Evolutionary conservation across 1,140 invertebrate genomes (phyloP).

Genomic region (Dendrolimus kikuchii): DNA sequence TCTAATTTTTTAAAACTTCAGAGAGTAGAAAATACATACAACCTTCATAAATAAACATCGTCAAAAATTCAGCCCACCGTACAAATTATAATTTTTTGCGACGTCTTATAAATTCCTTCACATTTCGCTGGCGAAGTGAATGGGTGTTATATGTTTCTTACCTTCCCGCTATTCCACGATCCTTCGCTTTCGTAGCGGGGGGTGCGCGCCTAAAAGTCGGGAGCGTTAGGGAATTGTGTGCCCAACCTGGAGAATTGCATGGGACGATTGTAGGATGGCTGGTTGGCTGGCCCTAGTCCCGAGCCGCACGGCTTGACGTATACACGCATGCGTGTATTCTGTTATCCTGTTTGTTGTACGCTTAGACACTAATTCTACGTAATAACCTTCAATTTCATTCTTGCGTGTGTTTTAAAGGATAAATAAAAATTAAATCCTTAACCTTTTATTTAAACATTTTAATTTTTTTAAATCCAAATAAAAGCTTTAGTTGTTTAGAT

Average conservation of each 20-base stretch:
- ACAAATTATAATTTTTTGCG: no score
- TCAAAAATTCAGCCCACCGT: no score
- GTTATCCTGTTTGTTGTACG: conserved; percentile 42
- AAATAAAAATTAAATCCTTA: no score
- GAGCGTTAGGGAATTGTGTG: conserved; percentile 20
- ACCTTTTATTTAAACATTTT: no score
- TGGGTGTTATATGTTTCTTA: neutral
- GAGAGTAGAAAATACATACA: no score
- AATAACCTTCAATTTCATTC: neutral
- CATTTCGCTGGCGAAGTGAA: no score
- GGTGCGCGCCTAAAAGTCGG: conserved; percentile 23
- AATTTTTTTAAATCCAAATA: no score
- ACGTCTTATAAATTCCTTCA: no score
- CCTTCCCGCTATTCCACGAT: neutral
- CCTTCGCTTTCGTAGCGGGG: conserved; percentile 19
- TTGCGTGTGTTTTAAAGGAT: neutral
- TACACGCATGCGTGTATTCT: conserved; percentile 46
- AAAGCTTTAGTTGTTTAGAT: no score
- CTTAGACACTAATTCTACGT: conserved; percentile 7
- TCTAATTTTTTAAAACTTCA: no score
- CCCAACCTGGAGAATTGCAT: conserved; percentile 9
- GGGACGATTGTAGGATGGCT: conserved; percentile 15
- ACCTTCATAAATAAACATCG: no score
- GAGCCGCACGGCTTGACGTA: conserved; percentile 28
- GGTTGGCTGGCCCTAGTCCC: conserved; percentile 31